These are phyloP conservation scores for Micromys minutus DNA, from an alignment of 2,113 vertebrate genomes.

Conservation along the genomic window DNA sequence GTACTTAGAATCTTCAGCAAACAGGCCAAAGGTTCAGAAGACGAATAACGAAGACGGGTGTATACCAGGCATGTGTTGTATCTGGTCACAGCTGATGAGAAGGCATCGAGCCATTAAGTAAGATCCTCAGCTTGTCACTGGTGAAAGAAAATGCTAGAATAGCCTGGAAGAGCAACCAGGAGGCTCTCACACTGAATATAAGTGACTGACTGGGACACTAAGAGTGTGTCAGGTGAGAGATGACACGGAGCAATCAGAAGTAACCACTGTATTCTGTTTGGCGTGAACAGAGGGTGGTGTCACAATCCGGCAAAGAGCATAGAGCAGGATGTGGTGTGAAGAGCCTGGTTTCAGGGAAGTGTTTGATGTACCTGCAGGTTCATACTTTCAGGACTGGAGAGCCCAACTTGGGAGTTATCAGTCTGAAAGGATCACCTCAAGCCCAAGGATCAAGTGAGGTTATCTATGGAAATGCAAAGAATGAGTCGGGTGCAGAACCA, in stretches of 20 bases:
- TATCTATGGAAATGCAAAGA: neutral
- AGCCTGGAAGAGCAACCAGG: neutral
- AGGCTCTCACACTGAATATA: neutral
- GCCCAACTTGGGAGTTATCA: neutral
- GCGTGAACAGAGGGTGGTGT: neutral
- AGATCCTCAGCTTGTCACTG: neutral
- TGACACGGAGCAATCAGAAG: neutral
- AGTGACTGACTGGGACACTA: neutral
- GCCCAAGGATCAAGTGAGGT: neutral
- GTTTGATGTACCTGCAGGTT: neutral
- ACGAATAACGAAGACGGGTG: neutral
- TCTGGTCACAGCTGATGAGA: neutral
- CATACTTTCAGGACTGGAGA: neutral
- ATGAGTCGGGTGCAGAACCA: neutral
- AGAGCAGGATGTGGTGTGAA: neutral
- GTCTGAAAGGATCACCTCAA: neutral
- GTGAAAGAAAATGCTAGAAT: constrained; percentile 29
- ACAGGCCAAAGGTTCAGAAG: neutral
- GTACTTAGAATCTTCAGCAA: neutral
- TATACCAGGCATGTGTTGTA: neutral
- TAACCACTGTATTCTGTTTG: too few relatives aligned
- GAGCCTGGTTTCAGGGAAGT: neutral
- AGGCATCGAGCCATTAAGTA: neutral
- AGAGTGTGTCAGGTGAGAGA: neutral
- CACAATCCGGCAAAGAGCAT: neutral